A percentile compares a stretch with the other conserved stretches of the same genome.
phyloP scores from a whole-genome alignment of 2,113 vertebrate genomes.

The Ariopsis seemanni region DNA sequence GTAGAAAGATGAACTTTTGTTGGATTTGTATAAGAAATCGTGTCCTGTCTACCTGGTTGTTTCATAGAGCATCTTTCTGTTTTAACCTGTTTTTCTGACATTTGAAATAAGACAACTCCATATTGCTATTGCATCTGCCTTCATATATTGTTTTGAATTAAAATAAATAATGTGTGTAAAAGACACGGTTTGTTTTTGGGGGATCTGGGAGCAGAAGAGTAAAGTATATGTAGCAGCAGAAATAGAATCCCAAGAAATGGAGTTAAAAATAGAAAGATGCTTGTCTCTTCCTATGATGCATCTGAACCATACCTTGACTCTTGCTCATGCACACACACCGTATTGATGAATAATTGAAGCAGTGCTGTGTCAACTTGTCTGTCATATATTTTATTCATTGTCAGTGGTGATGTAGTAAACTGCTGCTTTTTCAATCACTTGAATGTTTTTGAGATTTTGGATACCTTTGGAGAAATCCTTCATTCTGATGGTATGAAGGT shows the following conservation, averaged over 20 bases:
- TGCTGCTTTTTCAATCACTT: slow-evolving; percentile 7
- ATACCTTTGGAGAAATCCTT: no score
- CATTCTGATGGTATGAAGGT: no score
- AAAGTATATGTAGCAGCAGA: neutral
- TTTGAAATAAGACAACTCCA: neutral
- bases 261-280: neutral
- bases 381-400: slow-evolving; percentile 73
- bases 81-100: neutral
- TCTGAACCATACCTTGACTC: slow-evolving; percentile 38
- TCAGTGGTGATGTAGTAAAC: slow-evolving; percentile 43
- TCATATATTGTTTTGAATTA: neutral
- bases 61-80: neutral
- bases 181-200: neutral
- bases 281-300: neutral
- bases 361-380: slow-evolving; percentile 59
- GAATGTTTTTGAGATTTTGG: no score
- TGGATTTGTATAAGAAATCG: neutral
- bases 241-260: neutral
- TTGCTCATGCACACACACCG: neutral
- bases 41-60: neutral
- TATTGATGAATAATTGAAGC: slow-evolving; percentile 72
- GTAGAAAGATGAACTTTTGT: neutral
- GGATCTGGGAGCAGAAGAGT: no score
- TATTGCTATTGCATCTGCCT: neutral
- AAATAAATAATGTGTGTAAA: neutral